phyloP scores from a whole-genome alignment of 2,797 vertebrate species.

The Emys orbicularis region DNA sequence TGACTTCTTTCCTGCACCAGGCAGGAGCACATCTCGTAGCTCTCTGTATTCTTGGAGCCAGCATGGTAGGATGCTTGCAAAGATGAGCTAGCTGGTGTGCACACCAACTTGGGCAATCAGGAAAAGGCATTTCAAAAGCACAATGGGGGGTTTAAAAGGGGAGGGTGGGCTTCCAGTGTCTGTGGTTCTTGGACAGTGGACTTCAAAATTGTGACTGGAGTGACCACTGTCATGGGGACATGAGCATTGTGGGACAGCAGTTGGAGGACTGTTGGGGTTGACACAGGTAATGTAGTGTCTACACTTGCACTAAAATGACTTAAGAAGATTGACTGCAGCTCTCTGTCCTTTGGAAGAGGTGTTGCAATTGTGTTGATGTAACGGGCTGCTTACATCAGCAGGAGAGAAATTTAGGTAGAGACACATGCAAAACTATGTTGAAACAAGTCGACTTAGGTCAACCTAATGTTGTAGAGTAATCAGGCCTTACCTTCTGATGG shows the following conservation, averaged over 20 bases:
- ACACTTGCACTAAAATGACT: neutral
- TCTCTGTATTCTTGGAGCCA: neutral
- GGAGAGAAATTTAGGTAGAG: neutral
- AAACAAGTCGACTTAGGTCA: neutral
- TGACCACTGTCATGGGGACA: neutral
- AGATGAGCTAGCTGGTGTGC: neutral
- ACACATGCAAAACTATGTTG: neutral
- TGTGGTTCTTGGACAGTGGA: neutral
- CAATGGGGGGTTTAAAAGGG: neutral
- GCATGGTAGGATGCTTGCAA: neutral
- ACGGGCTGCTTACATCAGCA: neutral
- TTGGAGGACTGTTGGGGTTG: neutral
- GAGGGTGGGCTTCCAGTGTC: neutral
- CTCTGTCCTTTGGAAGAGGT: neutral
- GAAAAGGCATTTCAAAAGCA: neutral
- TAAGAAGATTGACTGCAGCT: neutral
- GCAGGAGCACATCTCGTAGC: neutral
- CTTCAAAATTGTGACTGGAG: neutral
- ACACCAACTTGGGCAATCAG: neutral
- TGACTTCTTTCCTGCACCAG: neutral
- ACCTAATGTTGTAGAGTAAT: neutral
- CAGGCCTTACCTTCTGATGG: neutral
- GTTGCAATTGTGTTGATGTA: neutral
- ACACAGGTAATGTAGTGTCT: neutral
- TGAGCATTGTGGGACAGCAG: neutral